Evolutionary conservation across 1,140 invertebrate species (phyloP).

Genomic region (Limonius californicus): DNA sequence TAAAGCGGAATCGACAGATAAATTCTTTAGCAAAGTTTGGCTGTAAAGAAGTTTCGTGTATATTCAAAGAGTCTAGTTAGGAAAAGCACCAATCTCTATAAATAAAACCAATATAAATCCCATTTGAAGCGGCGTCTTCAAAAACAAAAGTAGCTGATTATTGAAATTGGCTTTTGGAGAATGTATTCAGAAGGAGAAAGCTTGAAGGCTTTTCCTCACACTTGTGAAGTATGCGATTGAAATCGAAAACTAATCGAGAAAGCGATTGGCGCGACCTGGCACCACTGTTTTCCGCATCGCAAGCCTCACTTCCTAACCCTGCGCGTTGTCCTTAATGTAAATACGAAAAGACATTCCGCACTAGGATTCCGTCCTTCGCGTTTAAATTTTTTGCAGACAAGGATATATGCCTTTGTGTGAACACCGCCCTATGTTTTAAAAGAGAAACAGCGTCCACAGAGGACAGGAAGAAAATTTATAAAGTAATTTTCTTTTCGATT

Average conservation of each 20-base stretch:
- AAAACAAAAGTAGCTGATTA: conserved; percentile 15
- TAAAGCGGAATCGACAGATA: too few species aligned
- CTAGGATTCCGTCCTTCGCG: too few species aligned
- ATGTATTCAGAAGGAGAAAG: not conserved
- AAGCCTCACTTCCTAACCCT: not conserved
- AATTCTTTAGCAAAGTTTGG: too few species aligned
- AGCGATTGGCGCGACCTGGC: conserved; percentile 7
- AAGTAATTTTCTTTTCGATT: too few species aligned
- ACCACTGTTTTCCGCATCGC: conserved; percentile 1
- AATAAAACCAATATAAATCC: conserved; percentile 11
- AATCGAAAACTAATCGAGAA: conserved; percentile 13
- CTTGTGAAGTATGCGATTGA: conserved; percentile 8
- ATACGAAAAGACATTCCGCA: conserved; percentile 4
- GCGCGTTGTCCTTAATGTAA: conserved; percentile 9
- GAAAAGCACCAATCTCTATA: not conserved
- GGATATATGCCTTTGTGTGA: too few species aligned
- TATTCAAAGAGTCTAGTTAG: too few species aligned
- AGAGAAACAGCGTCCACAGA: too few species aligned
- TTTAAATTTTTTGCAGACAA: too few species aligned
- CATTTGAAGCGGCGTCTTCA: conserved; percentile 5
- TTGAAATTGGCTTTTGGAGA: conserved; percentile 8
- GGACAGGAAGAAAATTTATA: too few species aligned
- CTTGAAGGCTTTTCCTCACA: conserved; percentile 4
- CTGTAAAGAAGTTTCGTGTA: too few species aligned
- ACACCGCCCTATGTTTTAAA: too few species aligned